These are phyloP conservation scores for Tyrophagus putrescentiae DNA, from an alignment of 1,140 invertebrate species.

Conservation along the genomic window DNA sequence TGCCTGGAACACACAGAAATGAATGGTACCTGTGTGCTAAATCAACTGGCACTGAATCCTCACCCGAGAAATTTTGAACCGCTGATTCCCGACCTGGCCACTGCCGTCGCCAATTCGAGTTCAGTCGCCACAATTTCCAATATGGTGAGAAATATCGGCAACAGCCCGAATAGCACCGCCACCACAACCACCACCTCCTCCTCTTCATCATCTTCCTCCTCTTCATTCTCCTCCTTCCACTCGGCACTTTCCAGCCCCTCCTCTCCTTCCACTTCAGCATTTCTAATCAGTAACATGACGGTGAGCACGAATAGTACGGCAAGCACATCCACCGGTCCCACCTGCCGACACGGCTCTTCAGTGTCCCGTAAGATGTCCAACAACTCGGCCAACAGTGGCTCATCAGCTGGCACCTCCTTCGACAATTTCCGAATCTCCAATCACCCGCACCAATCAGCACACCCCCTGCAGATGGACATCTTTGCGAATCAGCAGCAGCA, in stretches of 20 bases:
- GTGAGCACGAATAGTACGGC: neutral
- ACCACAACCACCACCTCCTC: neutral
- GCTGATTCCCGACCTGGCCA: neutral
- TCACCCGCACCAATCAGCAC: neutral
- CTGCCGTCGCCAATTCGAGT: neutral
- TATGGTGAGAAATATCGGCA: slow-evolving; percentile 1
- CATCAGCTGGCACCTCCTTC: neutral
- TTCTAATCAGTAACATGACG: neutral
- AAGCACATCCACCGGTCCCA: neutral
- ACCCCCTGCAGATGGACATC: neutral
- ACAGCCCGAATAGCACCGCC: neutral
- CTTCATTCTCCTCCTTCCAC: neutral
- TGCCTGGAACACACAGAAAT: neutral
- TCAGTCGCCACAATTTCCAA: neutral
- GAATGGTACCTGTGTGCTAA: slow-evolving; percentile 5
- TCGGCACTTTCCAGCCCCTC: neutral
- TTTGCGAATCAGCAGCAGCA: neutral
- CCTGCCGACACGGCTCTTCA: neutral
- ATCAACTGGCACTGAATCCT: neutral
- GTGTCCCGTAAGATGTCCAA: neutral
- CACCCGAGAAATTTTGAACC: neutral
- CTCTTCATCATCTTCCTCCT: neutral
- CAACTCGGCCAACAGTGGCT: neutral
- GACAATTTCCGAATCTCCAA: too few species aligned
- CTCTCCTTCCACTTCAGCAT: neutral